A percentile compares a stretch with the other conserved stretches of the same genome.
These are phyloP conservation scores for Arctia plantaginis DNA, from an alignment of 2,888 invertebrate genomes.

Conservation along the genomic window DNA sequence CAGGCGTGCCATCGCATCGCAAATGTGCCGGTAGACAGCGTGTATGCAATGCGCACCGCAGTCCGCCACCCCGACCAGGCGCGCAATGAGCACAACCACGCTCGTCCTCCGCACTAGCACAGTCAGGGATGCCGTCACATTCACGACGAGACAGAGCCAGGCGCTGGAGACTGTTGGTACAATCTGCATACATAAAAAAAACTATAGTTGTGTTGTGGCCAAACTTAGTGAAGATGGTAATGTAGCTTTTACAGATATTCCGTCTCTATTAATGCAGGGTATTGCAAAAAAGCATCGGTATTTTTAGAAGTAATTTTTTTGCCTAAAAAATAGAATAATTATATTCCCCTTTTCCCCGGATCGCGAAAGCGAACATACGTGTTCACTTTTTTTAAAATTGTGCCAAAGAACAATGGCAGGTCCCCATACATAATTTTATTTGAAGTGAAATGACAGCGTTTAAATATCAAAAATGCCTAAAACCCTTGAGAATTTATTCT, in stretches of 20 bases:
- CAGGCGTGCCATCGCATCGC: slow-evolving; percentile 93
- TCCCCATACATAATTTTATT: too few species aligned
- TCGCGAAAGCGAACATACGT: too few species aligned
- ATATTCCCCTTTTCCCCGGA: too few species aligned
- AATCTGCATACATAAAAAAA: slow-evolving; percentile 82
- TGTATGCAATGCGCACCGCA: slow-evolving; percentile 93
- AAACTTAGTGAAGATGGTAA: neutral
- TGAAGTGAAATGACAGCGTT: too few species aligned
- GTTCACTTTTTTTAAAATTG: too few species aligned
- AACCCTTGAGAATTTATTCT: too few species aligned
- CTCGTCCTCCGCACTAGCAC: slow-evolving; percentile 94
- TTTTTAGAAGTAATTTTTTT: too few species aligned
- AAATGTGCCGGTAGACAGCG: slow-evolving; percentile 90
- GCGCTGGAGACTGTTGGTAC: slow-evolving; percentile 90
- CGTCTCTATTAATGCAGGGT: too few species aligned
- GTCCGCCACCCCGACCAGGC: slow-evolving; percentile 84
- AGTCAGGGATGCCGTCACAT: slow-evolving; percentile 95
- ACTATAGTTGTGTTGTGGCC: neutral
- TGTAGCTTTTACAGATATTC: neutral
- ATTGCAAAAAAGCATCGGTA: too few species aligned
- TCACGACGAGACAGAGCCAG: slow-evolving; percentile 91
- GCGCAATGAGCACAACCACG: slow-evolving; percentile 92
- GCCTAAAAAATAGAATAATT: too few species aligned
- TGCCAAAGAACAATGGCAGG: too few species aligned
- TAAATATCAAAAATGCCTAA: too few species aligned